Base-by-base conservation (phyloP, 2,797 vertebrate species). In the Gymnocypris eckloni region DNA sequence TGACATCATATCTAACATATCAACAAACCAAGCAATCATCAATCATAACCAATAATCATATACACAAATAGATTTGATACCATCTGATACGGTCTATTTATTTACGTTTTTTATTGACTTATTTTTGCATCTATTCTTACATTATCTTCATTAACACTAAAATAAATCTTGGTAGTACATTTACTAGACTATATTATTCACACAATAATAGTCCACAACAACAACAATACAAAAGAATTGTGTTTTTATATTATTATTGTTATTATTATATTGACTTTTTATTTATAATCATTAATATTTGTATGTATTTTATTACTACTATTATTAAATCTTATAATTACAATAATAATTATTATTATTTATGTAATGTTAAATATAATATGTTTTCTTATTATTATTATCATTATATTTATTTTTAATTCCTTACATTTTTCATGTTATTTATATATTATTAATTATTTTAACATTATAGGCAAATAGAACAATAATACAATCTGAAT, bases 1-100 rank as follows among this genome's bases (percentile, higher is more conserved):
- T 11, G 79, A 50, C 61, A 43, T 82, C n/a, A 52, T 82, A 33
- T 81, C 8, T 61, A 41, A 25, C 70, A 52, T 77, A 39, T 72
- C 18, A 61, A 59, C n/a, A 18, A 41, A 33, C n/a, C 22, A 59
- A 59, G 2, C 56, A 56, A 56, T 59, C 9, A 61, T 61, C 61
- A 3, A 5, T 15, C 28, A 67, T 18, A 8, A 66, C 64, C n/a
- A 28, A 28, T 25, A 72, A 1, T 16, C 9, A 28, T n/a, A 71
- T 0, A 71, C 11, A 11, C 0, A 71, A 45, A 71, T n/a, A n/a
- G 12, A n/a, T 45, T 39, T 67, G 20, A 41, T 6, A n/a, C 20
- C 20, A 5, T 41, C 20, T 45, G 70, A 72, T 28, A 72, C 3
- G 0, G 3, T 33, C 4, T 50, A 33, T 33, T 54, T 33, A 43